These are phyloP conservation scores for Trinectes maculatus DNA, from an alignment of 2,113 vertebrate genomes.

Conservation along the genomic window DNA sequence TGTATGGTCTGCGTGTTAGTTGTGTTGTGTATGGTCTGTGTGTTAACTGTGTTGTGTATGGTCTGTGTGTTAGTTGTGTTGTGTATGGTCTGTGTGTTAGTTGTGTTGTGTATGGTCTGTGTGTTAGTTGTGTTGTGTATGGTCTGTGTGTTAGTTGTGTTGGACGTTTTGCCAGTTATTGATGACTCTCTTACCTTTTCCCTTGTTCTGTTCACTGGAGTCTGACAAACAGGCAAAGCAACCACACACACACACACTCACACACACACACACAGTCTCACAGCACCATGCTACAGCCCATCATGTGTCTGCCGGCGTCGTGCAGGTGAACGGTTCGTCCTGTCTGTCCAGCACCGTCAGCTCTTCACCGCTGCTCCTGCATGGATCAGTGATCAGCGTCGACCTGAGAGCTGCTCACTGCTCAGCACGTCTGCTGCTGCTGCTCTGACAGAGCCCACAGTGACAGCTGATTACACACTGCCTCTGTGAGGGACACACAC, in stretches of 20 bases:
- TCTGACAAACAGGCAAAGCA: conserved; percentile 30
- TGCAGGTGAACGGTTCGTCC: neutral
- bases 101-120: too few species aligned
- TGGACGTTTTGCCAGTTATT: neutral
- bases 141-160: too few species aligned
- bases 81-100: too few species aligned
- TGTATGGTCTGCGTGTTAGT: too few species aligned
- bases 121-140: too few species aligned
- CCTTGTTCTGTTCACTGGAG: conserved; percentile 15
- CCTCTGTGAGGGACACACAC: conserved; percentile 30
- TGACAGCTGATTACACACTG: conserved; percentile 74
- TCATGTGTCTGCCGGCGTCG: neutral
- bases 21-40: too few species aligned
- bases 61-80: too few species aligned
- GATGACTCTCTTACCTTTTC: conserved; percentile 49
- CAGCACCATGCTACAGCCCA: conserved; percentile 6
- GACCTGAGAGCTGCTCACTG: conserved; percentile 31
- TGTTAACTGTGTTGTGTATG: too few species aligned
- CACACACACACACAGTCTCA: conserved; percentile 22
- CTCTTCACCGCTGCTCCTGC: conserved; percentile 16
- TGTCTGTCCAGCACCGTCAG: conserved; percentile 4
- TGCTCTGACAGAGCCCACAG: conserved; percentile 47
- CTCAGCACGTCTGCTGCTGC: conserved; percentile 25
- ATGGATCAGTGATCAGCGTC: conserved; percentile 28
- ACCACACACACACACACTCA: neutral